Conservation (phyloP, 2,888 invertebrate species). For the Harmothoe impar region DNA sequence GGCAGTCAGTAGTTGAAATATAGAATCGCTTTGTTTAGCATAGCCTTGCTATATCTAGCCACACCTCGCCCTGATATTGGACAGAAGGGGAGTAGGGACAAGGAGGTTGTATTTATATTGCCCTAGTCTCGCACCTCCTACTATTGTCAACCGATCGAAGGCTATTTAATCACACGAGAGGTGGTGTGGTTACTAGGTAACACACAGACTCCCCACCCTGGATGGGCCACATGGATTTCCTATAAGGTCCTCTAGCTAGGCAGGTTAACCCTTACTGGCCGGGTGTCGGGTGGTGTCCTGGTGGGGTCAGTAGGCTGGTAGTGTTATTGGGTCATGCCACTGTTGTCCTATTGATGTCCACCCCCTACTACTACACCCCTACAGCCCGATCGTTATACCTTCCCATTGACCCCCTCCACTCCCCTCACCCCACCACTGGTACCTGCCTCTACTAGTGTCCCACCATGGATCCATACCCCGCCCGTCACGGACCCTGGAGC, state of each 20-base stretch:
- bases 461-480: not conserved
- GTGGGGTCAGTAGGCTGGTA: not conserved
- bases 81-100: not conserved
- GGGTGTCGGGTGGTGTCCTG: not conserved
- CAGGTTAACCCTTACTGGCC: not conserved
- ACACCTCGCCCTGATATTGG: too few relatives aligned
- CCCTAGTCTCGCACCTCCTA: too few relatives aligned
- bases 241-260: not conserved
- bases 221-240: not conserved
- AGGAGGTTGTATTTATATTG: not conserved
- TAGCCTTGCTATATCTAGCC: too few relatives aligned
- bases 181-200: too few relatives aligned
- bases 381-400: not conserved
- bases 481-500: not conserved
- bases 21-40: too few relatives aligned
- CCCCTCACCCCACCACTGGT: not conserved
- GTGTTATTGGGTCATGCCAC: not conserved
- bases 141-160: too few relatives aligned
- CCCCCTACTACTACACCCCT: not conserved
- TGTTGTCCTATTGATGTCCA: slow-evolving; percentile 18
- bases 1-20: too few relatives aligned
- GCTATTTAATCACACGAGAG: too few relatives aligned
- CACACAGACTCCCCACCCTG: not conserved
- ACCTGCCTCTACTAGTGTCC: not conserved
- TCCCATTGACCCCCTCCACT: not conserved